Percentiles rank a stretch among this genome's conserved stretches.
Conservation (phyloP, 1,140 invertebrate species). For the Chionoecetes opilio region DNA sequence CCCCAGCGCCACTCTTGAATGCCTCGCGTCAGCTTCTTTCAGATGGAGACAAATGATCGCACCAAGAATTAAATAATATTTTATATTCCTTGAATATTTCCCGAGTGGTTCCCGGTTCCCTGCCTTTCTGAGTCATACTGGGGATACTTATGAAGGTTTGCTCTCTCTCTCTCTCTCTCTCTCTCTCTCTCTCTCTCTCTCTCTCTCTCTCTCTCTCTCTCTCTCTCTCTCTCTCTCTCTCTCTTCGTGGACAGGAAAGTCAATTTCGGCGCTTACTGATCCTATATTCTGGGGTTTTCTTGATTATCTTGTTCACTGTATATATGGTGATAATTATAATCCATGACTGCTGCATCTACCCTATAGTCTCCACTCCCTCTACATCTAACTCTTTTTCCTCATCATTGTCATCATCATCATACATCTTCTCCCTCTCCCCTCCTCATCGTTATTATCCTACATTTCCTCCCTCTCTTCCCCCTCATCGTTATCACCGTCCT, state of each 20-base stretch:
- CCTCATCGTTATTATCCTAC: not conserved
- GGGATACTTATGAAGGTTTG: no score
- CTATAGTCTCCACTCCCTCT: no score
- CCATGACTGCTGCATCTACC: no score
- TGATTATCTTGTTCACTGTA: not conserved
- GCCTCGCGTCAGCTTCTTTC: conserved; percentile 12
- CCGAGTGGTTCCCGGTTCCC: not conserved
- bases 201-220: not conserved
- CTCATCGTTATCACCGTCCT: no score
- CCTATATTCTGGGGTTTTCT: not conserved
- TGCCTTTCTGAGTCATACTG: no score
- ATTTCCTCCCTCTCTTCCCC: not conserved
- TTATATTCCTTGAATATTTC: not conserved
- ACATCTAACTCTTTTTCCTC: not conserved
- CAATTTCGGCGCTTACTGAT: no score
- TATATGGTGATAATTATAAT: not conserved
- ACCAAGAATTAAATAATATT: not conserved
- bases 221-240: not conserved
- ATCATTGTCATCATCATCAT: not conserved
- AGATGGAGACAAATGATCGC: not conserved
- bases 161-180: no score
- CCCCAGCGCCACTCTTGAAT: not conserved
- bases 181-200: no score
- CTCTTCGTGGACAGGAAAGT: not conserved
- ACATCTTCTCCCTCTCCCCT: not conserved